phyloP scores from a whole-genome alignment of 2,113 vertebrate species.

The Phalacrocorax pelagicus region DNA sequence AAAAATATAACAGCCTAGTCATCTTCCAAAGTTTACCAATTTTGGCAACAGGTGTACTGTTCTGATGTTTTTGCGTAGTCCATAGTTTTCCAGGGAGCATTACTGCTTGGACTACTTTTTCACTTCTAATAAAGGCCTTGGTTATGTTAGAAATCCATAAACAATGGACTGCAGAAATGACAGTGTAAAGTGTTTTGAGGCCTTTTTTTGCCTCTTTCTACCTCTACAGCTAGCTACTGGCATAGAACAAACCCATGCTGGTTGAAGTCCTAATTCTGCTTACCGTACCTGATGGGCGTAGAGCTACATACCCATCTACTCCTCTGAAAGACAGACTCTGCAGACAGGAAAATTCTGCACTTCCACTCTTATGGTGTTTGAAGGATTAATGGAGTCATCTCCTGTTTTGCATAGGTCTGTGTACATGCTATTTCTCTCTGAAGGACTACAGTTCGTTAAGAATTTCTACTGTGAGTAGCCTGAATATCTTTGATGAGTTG shows the following conservation, averaged over 20 bases:
- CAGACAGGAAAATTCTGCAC: background rate
- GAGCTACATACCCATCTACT: background rate
- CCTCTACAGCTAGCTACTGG: background rate
- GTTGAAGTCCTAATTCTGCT: background rate
- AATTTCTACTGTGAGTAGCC: background rate
- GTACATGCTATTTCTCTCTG: background rate
- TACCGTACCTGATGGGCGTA: background rate
- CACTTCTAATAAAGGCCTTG: background rate
- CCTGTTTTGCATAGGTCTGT: background rate
- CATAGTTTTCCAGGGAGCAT: background rate
- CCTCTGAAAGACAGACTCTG: background rate
- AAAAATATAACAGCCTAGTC: background rate
- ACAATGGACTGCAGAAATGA: background rate
- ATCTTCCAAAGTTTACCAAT: background rate
- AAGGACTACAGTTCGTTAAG: background rate
- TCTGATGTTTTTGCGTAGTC: background rate
- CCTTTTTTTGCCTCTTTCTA: background rate
- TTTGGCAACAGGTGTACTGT: background rate
- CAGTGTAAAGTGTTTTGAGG: background rate
- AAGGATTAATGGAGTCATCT: background rate
- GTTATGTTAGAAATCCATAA: background rate
- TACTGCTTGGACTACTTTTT: background rate
- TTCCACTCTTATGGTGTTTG: background rate
- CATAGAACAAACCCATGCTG: background rate
- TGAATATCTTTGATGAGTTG: background rate